Evolutionary conservation across 2,888 invertebrate genomes (phyloP).

Genomic region (Lasioglossum figueresi): DNA sequence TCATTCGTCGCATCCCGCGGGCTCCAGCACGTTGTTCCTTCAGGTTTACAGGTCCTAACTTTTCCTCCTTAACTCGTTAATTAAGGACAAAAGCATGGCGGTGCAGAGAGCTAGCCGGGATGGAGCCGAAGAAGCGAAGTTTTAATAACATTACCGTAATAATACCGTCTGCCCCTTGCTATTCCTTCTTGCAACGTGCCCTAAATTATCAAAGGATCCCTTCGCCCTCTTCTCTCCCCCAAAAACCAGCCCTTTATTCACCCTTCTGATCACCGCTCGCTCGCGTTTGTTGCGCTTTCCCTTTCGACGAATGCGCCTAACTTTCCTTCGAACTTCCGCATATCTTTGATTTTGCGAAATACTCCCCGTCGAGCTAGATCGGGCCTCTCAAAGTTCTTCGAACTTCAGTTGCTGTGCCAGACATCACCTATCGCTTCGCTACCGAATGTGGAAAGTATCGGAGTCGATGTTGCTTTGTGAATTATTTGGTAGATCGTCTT

Average conservation of each 20-base stretch:
- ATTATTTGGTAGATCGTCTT: too few relatives aligned
- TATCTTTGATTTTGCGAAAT: constrained; percentile 58
- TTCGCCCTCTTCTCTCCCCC: neutral
- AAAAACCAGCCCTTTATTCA: constrained; percentile 1
- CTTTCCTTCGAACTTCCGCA: constrained; percentile 19
- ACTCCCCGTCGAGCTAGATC: too few relatives aligned
- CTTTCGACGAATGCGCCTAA: constrained; percentile 52
- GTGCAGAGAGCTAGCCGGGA: constrained; percentile 45
- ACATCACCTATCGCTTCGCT: neutral
- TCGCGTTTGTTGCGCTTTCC: constrained; percentile 50
- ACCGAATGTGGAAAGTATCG: neutral
- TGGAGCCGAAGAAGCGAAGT: constrained; percentile 70
- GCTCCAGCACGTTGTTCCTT: constrained; percentile 72
- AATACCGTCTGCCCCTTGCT: constrained; percentile 68
- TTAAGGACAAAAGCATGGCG: constrained; percentile 72
- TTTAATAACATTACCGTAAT: constrained; percentile 79
- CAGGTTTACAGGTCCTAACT: constrained; percentile 78
- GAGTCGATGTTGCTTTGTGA: too few relatives aligned
- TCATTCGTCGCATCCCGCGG: constrained; percentile 73
- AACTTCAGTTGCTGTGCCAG: neutral
- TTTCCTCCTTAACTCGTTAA: constrained; percentile 78
- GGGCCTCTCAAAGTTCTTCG: neutral
- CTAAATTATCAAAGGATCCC: constrained; percentile 74
- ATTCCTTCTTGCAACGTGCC: constrained; percentile 68
- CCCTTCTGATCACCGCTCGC: neutral